These are phyloP conservation scores for Zaprionus vittiger DNA, from an alignment of 1,140 invertebrate species.

Conservation along the genomic window DNA sequence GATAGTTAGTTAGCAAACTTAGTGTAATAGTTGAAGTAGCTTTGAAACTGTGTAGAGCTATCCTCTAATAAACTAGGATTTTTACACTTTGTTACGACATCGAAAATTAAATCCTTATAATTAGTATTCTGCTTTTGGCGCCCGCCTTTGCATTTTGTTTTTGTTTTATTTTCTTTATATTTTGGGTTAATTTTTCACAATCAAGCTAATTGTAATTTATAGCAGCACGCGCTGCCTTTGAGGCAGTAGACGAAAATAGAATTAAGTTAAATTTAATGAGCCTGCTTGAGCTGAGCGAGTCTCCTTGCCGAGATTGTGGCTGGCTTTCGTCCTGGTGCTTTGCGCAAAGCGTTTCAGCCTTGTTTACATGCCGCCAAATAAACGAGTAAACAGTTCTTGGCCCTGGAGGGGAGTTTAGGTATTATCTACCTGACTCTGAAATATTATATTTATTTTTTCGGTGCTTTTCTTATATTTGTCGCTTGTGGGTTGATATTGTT, in stretches of 20 bases:
- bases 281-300: conserved; percentile 30
- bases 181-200: conserved; percentile 67
- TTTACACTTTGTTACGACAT: conserved; percentile 49
- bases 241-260: conserved; percentile 55
- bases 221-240: conserved; percentile 52
- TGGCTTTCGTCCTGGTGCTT: conserved; percentile 23
- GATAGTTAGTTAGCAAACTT: not conserved
- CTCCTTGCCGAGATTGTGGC: conserved; percentile 7
- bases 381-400: conserved; percentile 7
- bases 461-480: conserved; percentile 27
- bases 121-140: conserved; percentile 58
- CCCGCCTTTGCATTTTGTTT: conserved; percentile 9
- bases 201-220: conserved; percentile 81
- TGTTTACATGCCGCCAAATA: conserved; percentile 54
- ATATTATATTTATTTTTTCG: conserved; percentile 49
- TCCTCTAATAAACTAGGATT: conserved; percentile 24
- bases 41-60: not conserved
- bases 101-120: conserved; percentile 60
- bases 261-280: conserved; percentile 75
- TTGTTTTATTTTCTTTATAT: conserved; percentile 29
- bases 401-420: not conserved
- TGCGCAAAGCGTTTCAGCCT: conserved; percentile 25
- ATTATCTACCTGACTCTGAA: conserved; percentile 33
- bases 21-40: not conserved
- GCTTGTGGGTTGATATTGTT: conserved; percentile 14